Percentiles rank a stretch among this genome's conserved stretches.
phyloP scores from a whole-genome alignment of 2,888 invertebrate genomes.

The Amblyteles armatorius region DNA sequence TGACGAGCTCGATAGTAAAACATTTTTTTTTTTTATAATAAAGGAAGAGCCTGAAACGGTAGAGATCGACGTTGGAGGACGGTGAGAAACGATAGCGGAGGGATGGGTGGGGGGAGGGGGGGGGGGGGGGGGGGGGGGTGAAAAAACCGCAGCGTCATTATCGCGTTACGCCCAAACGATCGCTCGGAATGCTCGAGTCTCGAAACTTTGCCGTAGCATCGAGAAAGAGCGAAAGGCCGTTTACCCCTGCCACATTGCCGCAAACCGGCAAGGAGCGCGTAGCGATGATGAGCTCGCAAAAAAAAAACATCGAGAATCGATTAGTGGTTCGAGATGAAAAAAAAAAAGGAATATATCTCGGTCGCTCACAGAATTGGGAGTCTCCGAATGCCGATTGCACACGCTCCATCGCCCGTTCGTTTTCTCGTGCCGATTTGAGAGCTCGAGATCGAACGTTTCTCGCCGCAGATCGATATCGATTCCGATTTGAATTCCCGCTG shows the following conservation, averaged over 20 bases:
- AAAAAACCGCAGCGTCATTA: conserved; percentile 66
- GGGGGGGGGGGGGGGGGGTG: conserved; percentile 10
- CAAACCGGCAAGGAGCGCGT: conserved; percentile 2
- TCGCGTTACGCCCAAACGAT: conserved; percentile 70
- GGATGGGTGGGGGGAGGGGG: too few relatives aligned
- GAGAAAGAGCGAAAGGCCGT: conserved; percentile 24
- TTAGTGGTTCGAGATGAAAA: conserved; percentile 20
- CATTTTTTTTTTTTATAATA: conserved; percentile 15
- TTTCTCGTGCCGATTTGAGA: conserved; percentile 19
- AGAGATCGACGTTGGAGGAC: conserved; percentile 47
- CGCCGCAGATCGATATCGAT: conserved; percentile 15
- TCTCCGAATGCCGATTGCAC: conserved; percentile 20
- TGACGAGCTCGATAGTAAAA: conserved; percentile 42
- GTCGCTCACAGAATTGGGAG: conserved; percentile 19
- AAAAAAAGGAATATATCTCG: neutral
- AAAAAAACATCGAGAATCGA: conserved; percentile 22
- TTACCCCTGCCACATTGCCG: conserved; percentile 32
- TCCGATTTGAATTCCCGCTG: neutral
- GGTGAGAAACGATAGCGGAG: conserved; percentile 51
- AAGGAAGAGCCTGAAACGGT: conserved; percentile 18
- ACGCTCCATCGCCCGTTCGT: neutral
- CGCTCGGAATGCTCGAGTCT: conserved; percentile 60
- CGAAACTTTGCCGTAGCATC: conserved; percentile 17
- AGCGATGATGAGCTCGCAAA: neutral
- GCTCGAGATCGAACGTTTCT: neutral